Evolutionary conservation across 2,113 vertebrate species (phyloP), one percentile per base, ranked within the genome.

Genomic region (Dendropsophus ebraccatus): DNA sequence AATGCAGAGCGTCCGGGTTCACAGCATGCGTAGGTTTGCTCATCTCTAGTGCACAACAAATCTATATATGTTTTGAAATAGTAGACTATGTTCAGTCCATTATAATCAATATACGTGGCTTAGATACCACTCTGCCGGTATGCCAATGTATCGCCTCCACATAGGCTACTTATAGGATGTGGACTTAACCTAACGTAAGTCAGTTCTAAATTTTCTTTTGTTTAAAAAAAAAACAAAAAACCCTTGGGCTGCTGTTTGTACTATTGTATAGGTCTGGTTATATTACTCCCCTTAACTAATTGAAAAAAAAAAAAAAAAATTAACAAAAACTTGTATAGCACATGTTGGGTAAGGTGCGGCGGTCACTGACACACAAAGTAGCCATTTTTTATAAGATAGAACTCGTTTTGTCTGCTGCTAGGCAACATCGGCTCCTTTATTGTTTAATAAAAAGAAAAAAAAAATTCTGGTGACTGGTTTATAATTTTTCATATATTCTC

Each of bases 121-220:
- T n/a, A n/a, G n/a, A n/a, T n/a, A n/a, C n/a, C n/a, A n/a, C n/a
- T n/a, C n/a, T n/a, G n/a, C 8, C 41, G 41, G 41, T 41, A 41
- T 41, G 41, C 41, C 41, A 41, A 41, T 5, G 41, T 41, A 41
- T 41, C 41, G 4, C 8, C 41, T 41, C 4, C 3, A 41, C 41
- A 41, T 41, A 41, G 41, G 41, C 41, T 8, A 8, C 41, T n/a
- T 41, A 41, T 41, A 3, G 3, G 41, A 41, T 41, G 41, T 41
- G 41, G 8, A 41, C 8, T 3, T 41, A 54, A n/a, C 93, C 93
- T 90, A 87, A 90, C 92, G 28, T 16, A 49, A 88, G 91, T 92
- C 88, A 88, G 70, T 84, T 93, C 89, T 21, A 28, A 89, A 86
- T 62, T 21, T 56, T 56, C 9, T 23, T 21, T 56, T 56, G 32